A percentile compares a stretch with the other conserved stretches of the same genome.
phyloP scores from a whole-genome alignment of 2,888 invertebrate species.

The Neoaliturus tenellus region DNA sequence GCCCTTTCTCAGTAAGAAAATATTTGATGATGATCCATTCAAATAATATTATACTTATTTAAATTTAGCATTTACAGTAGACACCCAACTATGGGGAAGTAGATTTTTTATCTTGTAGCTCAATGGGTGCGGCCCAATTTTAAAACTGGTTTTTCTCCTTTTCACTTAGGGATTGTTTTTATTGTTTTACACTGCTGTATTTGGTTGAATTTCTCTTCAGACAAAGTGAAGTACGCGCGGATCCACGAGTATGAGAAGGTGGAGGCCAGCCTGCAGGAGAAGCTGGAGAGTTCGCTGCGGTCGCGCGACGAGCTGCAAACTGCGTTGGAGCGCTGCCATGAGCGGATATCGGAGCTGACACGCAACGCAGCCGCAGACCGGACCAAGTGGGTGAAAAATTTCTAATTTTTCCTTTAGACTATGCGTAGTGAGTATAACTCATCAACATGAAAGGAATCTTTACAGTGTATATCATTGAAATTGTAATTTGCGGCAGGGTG shows the following conservation, averaged over 20 bases:
- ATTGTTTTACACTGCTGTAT: neutral
- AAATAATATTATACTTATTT: too few species aligned
- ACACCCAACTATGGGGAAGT: too few species aligned
- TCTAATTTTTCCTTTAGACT: neutral
- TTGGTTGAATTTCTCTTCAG: neutral
- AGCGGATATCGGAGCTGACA: neutral
- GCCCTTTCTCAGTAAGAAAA: too few species aligned
- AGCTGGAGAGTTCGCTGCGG: neutral
- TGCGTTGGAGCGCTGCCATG: constrained; percentile 21
- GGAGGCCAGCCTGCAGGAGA: neutral
- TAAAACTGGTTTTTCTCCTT: too few species aligned
- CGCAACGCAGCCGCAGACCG: neutral
- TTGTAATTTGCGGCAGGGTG: neutral
- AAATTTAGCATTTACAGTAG: too few species aligned
- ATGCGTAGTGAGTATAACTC: neutral
- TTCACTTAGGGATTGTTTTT: too few species aligned
- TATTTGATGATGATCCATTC: too few species aligned
- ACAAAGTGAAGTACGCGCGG: constrained; percentile 17
- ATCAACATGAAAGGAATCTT: neutral
- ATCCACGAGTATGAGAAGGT: constrained; percentile 6
- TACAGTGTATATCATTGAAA: neutral
- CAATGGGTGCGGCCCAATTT: too few species aligned
- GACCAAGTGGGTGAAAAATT: neutral
- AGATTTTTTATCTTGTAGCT: too few species aligned
- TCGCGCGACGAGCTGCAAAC: neutral